These are phyloP conservation scores for Abramis brama DNA, from an alignment of 2,113 vertebrate genomes.

Conservation along the genomic window DNA sequence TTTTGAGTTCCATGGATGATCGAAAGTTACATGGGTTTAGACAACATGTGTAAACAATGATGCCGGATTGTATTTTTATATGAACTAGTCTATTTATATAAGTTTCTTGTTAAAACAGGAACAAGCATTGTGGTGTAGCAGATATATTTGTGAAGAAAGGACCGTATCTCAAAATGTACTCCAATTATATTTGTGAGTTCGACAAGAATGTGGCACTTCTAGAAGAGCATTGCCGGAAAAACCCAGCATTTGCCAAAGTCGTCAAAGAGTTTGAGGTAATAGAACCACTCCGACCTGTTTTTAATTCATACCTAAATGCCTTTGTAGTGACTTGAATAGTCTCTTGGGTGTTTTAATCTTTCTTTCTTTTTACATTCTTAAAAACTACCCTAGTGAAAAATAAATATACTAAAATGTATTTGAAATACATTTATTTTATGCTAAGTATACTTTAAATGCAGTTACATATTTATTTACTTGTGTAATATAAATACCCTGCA, in stretches of 20 bases:
- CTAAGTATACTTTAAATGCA: no score
- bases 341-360: background rate
- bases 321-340: background rate
- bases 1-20: background rate
- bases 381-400: background rate
- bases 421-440: no score
- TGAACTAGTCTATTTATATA: background rate
- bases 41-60: background rate
- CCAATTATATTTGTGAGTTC: conserved; percentile 96
- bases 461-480: no score
- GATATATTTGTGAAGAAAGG: conserved; percentile 98
- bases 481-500: no score
- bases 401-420: no score
- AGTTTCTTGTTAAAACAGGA: conserved; percentile 74
- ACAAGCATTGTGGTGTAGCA: conserved; percentile 85
- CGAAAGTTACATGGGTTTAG: background rate
- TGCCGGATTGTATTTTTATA: background rate
- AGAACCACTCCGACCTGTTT: conserved; percentile 60
- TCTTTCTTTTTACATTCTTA: background rate
- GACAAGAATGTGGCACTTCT: conserved; percentile 92
- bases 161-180: conserved; percentile 98
- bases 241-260: conserved; percentile 82
- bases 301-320: background rate
- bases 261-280: conserved; percentile 93
- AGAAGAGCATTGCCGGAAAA: conserved; percentile 94